Evolutionary conservation across 2,113 vertebrate genomes (phyloP), one percentile per base, ranked within the genome.

Genomic region (Phalacrocorax brasilianus): DNA sequence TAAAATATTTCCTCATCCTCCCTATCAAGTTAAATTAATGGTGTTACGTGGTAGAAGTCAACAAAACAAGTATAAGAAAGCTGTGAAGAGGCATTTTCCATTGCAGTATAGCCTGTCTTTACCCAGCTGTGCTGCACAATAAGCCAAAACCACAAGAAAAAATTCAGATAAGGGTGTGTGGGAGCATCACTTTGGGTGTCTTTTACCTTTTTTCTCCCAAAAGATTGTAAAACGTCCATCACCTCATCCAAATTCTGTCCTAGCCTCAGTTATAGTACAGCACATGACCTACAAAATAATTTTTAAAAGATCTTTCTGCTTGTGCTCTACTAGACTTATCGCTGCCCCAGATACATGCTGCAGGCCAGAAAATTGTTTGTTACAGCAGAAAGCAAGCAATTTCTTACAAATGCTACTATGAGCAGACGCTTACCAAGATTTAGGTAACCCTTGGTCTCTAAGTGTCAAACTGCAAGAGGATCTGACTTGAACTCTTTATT

Each of bases 361-460:
- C 65, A 87, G 70, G 89, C 56, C 65, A 89, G 52, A 91, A 93
- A 86, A 85, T 26, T 83, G 49, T 92, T 86, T 93, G 47, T 80
- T 85, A 83, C 74, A 88, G 77, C 17, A 88, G 52, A 91, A 86
- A 93, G 10, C 23, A 59, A 89, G 15, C 14, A 65, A 73, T 83
- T 91, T 90, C 82, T 94, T 77, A 78, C 14, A 88, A 93, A 90
- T 23, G n/a, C 6, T 75, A n/a, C 59, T 30, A 4, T 18, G 45
- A 81, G 38, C 32, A 77, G 66, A 81, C 1, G 5, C 45, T 93
- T 91, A 44, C 47, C 35, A 87, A 81, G 53, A 12, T 88, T 86
- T 65, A 56, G 68, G 58, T 75, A 85, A 88, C 73, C 66, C 45
- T 82, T 82, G 33, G 22, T 79, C 62, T 77, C 63, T 9, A 78